Base-by-base conservation (phyloP, 1,140 invertebrate genomes). In the Drosophila jambulina region DNA sequence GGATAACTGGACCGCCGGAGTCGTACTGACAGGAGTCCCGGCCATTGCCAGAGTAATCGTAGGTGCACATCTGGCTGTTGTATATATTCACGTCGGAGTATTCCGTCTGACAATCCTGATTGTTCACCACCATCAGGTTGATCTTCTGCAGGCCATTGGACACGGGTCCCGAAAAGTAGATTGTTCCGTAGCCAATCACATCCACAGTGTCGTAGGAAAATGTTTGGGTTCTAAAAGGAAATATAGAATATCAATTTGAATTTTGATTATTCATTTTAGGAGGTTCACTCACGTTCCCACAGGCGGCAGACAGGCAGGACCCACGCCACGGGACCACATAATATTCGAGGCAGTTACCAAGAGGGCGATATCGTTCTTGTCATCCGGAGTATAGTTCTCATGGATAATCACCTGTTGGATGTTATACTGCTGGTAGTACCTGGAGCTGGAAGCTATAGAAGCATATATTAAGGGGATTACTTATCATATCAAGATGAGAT, bases 1-100 rank as follows among this genome's bases (percentile, higher is more conserved):
- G 61, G 13, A 91, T 75, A 3, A 90, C 85, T 29, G 92, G 92
- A 48, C 92, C 92, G 21, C 92, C 92, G 9, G 92, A 93, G 57
- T 93, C 92, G 19, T 75, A 90, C 38, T 93, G 92, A 36, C 92
- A 93, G 10, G 91, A 85, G 21, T 93, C 92, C 0, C 81, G 80
- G 1, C 48, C 45, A 2, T 60, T 75, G 25, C 91, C 87, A 5
- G 76, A 60, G 53, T 91, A 87, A 48, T 92, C 91, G 38, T 87
- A 91, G 10, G 91, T 92, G 63, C 91, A 92, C 17, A 92, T 70
- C 62, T 92, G 82, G 0, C 60, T 57, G 0, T 58, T 0, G 43
- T 87, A 79, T 9, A 92, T 91, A 0, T 23, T 56, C 12, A 62
- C 45, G 13, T 54, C 54, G 6, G 61, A 51, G 51, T 92, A 92